Evolutionary conservation across 64 coral and sea anemone genomes (phyloP).

Genomic region (Montipora cactus): DNA sequence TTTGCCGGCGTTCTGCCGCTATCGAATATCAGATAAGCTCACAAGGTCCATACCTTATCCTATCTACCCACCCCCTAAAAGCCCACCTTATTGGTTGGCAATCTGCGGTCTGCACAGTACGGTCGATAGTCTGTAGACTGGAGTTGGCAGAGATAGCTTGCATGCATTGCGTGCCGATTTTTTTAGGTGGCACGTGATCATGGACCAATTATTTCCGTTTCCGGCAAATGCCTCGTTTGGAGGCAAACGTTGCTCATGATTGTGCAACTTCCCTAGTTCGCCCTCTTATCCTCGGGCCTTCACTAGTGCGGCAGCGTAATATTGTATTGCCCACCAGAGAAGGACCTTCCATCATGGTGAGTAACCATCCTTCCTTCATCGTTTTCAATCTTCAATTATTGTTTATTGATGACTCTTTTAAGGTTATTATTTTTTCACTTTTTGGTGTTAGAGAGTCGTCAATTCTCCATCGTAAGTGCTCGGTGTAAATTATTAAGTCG

Average conservation of each 20-base stretch:
- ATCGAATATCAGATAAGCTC: too few species aligned
- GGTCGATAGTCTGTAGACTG: too few species aligned
- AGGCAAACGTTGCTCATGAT: slow-evolving; percentile 72
- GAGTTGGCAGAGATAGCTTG: too few species aligned
- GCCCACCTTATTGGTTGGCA: too few species aligned
- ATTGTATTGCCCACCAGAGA: slow-evolving; percentile 50
- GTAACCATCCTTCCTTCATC: slow-evolving; percentile 82
- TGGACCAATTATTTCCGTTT: too few species aligned
- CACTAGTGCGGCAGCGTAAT: slow-evolving; percentile 34
- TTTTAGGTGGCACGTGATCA: too few species aligned
- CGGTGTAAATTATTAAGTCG: background rate
- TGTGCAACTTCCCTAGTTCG: slow-evolving; percentile 56
- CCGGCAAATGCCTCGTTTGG: background rate
- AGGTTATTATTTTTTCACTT: background rate
- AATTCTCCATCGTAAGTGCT: background rate
- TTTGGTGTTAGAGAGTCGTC: background rate
- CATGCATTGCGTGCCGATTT: too few species aligned
- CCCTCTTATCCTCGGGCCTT: slow-evolving; percentile 81
- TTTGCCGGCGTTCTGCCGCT: too few species aligned
- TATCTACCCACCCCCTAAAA: too few species aligned
- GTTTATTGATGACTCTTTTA: background rate
- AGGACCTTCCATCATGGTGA: slow-evolving; percentile 83
- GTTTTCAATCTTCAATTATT: slow-evolving; percentile 37
- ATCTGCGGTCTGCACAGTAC: too few species aligned
- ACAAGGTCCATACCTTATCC: too few species aligned